Evolutionary conservation across 92 coral and sea anemone species (phyloP).

Genomic region (Paramuricea clavata): DNA sequence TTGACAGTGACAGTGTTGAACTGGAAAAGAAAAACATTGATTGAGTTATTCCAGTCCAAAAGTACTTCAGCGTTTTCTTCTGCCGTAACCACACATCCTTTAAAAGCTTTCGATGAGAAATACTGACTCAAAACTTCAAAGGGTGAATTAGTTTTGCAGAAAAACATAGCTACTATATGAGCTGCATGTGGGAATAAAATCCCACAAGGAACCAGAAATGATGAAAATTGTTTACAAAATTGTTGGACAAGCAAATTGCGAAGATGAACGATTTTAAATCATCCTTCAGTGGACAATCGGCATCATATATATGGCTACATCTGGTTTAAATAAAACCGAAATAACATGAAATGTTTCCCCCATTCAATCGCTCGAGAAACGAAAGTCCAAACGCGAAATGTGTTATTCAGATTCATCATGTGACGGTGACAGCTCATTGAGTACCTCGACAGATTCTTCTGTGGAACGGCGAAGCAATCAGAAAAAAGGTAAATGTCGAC

Average conservation of each 20-base stretch:
- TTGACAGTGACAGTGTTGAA: constrained; percentile 57
- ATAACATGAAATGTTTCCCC: constrained; percentile 10
- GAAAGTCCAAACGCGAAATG: neutral
- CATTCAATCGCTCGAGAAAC: neutral
- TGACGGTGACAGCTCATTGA: neutral
- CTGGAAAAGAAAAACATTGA: constrained; percentile 64
- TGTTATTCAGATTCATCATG: neutral
- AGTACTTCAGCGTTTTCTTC: constrained; percentile 63
- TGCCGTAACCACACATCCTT: constrained; percentile 58
- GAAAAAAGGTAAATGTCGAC: constrained; percentile 9
- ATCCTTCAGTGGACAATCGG: constrained; percentile 34
- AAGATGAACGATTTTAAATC: constrained; percentile 46
- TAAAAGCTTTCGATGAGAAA: constrained; percentile 57
- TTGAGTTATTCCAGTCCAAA: constrained; percentile 63
- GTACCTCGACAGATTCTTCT: neutral
- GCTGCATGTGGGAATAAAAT: constrained; percentile 61
- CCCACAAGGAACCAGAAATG: constrained; percentile 31
- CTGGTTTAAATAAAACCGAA: neutral
- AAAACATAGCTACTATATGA: constrained; percentile 63
- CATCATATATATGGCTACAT: constrained; percentile 3
- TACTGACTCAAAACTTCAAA: constrained; percentile 24
- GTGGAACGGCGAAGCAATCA: neutral
- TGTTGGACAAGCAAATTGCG: constrained; percentile 36
- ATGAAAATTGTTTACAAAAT: constrained; percentile 37
- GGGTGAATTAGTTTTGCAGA: constrained; percentile 58